phyloP scores from a whole-genome alignment of 2,888 invertebrate genomes.

The Chrysolina haemoptera region DNA sequence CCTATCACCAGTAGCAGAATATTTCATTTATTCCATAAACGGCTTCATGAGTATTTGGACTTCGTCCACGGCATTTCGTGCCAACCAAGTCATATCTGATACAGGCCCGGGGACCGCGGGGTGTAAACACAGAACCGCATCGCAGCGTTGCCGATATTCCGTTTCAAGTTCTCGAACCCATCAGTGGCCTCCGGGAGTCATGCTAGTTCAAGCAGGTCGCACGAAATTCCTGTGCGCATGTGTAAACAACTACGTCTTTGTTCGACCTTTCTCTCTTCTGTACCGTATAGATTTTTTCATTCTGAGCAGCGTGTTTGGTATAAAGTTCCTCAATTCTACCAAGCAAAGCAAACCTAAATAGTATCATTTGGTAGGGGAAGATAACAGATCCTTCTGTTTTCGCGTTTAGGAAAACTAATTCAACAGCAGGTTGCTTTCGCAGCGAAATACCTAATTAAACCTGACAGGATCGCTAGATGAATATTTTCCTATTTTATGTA shows the following conservation, averaged over 20 bases:
- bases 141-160: constrained; percentile 45
- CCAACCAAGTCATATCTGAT: constrained; percentile 17
- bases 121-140: constrained; percentile 42
- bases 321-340: constrained; percentile 1
- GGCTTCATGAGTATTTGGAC: constrained; percentile 45
- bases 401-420: neutral
- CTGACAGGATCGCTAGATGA: neutral
- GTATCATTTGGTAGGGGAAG: neutral
- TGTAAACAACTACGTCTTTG: constrained; percentile 26
- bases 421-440: neutral
- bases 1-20: neutral
- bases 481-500: neutral
- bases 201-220: constrained; percentile 28
- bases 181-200: constrained; percentile 20
- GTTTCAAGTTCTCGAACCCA: constrained; percentile 23
- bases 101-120: constrained; percentile 31
- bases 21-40: constrained; percentile 6
- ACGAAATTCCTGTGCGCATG: constrained; percentile 38
- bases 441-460: neutral
- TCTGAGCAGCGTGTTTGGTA: constrained; percentile 33
- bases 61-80: constrained; percentile 42
- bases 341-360: constrained; percentile 11
- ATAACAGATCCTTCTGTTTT: neutral
- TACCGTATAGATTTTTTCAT: constrained; percentile 51
- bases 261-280: constrained; percentile 45